These are phyloP conservation scores for Tetramorium parvispinum DNA, from an alignment of 1,140 invertebrate species.

Conservation along the genomic window DNA sequence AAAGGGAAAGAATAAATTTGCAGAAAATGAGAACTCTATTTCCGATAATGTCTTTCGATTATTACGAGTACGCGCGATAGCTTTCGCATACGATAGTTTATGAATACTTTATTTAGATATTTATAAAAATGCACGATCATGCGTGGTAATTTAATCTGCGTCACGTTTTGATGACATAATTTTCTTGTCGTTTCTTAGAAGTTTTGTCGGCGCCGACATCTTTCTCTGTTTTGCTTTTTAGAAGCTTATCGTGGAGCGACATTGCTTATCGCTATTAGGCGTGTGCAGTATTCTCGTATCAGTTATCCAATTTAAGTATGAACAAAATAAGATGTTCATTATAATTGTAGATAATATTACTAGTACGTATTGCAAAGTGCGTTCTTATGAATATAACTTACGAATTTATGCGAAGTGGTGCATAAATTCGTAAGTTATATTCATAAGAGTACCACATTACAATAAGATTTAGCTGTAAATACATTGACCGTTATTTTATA, in stretches of 20 bases:
- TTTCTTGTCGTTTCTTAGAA: conserved; percentile 37
- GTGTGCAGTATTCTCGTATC: conserved; percentile 13
- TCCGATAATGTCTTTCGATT: neutral
- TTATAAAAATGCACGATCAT: neutral
- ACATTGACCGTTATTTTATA: neutral
- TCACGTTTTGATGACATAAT: conserved; percentile 47
- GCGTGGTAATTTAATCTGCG: conserved; percentile 2
- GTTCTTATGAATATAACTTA: too few species aligned
- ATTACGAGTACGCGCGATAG: neutral
- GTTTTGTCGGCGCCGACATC: neutral
- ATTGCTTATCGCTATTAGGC: conserved; percentile 43
- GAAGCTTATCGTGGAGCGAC: conserved; percentile 17
- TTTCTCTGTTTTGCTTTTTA: conserved; percentile 26
- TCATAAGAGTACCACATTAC: neutral
- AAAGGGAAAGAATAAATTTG: neutral
- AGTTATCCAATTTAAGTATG: conserved; percentile 24
- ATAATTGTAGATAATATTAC: conserved; percentile 5
- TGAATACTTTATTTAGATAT: neutral
- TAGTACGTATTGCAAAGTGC: neutral
- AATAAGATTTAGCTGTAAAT: neutral
- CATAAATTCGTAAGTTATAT: neutral
- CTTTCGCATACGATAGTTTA: neutral
- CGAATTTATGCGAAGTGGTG: neutral
- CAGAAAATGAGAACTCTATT: neutral
- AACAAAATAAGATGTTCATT: conserved; percentile 34